Conservation (phyloP, 2,888 invertebrate genomes). For the Athalia circularis region DNA sequence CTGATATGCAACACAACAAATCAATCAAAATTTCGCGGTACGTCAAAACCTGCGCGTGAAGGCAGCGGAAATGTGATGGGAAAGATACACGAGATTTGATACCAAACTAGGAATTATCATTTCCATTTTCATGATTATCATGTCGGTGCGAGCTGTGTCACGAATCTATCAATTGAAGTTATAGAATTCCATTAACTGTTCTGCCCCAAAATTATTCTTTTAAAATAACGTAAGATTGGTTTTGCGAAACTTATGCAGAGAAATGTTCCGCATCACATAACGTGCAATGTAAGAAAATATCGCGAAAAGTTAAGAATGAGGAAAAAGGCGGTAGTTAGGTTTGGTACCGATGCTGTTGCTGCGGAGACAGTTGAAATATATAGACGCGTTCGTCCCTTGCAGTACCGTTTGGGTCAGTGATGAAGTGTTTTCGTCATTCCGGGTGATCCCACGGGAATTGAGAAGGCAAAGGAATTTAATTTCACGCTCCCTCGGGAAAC, state of each 20-base stretch:
- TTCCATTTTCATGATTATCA: too few relatives aligned
- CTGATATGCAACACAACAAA: not conserved
- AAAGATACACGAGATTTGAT: conserved; percentile 19
- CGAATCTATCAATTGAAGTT: too few relatives aligned
- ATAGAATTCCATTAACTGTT: too few relatives aligned
- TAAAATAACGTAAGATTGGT: too few relatives aligned
- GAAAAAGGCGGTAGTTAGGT: not conserved
- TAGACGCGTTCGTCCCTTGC: conserved; percentile 37
- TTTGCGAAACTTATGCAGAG: too few relatives aligned
- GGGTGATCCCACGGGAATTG: conserved; percentile 46
- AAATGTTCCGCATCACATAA: not conserved
- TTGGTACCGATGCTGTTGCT: conserved; percentile 14
- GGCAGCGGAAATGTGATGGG: conserved; percentile 27
- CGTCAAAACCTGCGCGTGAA: conserved; percentile 18
- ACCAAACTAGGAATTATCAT: too few relatives aligned
- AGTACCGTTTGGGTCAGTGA: conserved; percentile 49
- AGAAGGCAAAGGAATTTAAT: conserved; percentile 64
- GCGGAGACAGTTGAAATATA: conserved; percentile 45
- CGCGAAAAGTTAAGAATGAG: not conserved
- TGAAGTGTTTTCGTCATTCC: conserved; percentile 58
- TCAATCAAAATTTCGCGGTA: conserved; percentile 23
- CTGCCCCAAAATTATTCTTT: too few relatives aligned
- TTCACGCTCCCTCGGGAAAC: conserved; percentile 63
- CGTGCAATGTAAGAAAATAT: conserved; percentile 8
- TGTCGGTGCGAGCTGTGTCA: too few relatives aligned